Percentiles rank a stretch among this genome's conserved stretches.
Evolutionary conservation across 2,113 vertebrate genomes (phyloP).

Genomic region (Corythaixoides concolor): DNA sequence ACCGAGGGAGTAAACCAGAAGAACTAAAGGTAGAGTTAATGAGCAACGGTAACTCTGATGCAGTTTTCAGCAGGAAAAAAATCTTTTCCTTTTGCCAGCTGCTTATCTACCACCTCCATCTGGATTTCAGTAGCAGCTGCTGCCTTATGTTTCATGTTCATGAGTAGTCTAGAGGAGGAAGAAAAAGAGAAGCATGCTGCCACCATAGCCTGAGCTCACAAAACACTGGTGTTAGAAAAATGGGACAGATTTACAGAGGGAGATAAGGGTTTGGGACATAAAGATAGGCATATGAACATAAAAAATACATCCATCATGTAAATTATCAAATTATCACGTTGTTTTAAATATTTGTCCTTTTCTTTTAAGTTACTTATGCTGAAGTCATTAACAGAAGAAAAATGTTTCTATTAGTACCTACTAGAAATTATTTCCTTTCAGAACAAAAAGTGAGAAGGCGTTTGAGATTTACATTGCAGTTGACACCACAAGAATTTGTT

Average conservation of each 20-base stretch:
- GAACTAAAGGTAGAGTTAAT: background rate
- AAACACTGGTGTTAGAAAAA: background rate
- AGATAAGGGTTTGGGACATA: background rate
- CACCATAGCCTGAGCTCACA: background rate
- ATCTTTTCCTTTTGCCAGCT: background rate
- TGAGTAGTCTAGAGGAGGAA: background rate
- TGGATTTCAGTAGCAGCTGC: background rate
- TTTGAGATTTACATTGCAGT: background rate
- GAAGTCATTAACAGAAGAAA: background rate
- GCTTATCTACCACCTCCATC: background rate
- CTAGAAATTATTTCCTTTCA: background rate
- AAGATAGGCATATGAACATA: background rate
- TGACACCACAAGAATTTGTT: background rate
- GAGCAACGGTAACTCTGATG: background rate
- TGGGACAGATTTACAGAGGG: background rate
- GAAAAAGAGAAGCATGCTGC: background rate
- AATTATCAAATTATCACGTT: background rate
- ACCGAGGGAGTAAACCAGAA: background rate
- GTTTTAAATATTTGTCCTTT: background rate
- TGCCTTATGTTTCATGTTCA: background rate
- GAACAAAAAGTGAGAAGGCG: background rate
- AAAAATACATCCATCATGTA: background rate
- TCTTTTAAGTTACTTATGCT: background rate
- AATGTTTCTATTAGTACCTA: background rate
- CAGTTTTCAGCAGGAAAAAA: background rate